Conservation (phyloP, 30 jellyfish, hydroid and myxozoan genomes). For the Sanderia malayensis region DNA sequence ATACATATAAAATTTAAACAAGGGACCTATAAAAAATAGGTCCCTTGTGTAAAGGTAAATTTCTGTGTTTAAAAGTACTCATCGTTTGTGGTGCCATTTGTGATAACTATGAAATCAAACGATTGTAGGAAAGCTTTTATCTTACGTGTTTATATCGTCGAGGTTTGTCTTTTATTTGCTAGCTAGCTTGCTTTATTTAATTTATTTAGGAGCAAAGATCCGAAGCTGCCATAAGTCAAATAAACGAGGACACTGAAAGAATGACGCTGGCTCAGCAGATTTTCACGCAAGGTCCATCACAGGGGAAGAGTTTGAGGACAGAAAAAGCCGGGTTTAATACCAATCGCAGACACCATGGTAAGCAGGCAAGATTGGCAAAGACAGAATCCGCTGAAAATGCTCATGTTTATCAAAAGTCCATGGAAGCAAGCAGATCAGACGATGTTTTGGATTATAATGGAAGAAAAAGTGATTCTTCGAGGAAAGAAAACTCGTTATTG, state of each 20-base stretch:
- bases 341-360: conserved; percentile 16
- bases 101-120: too few relatives aligned
- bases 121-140: too few relatives aligned
- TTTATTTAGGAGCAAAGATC: too few relatives aligned
- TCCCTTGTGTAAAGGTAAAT: too few relatives aligned
- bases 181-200: too few relatives aligned
- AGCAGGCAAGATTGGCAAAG: conserved; percentile 4
- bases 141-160: too few relatives aligned
- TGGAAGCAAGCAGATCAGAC: neutral
- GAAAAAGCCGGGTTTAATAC: conserved; percentile 38
- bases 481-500: conserved; percentile 1
- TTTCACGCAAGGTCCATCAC: conserved; percentile 11
- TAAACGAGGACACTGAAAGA: conserved; percentile 12
- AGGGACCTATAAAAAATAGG: too few relatives aligned
- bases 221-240: too few relatives aligned
- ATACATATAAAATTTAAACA: too few relatives aligned
- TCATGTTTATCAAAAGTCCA: neutral
- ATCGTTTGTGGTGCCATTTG: too few relatives aligned
- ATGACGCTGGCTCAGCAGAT: conserved; percentile 36
- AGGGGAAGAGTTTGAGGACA: conserved; percentile 7
- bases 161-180: too few relatives aligned
- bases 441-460: neutral
- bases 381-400: neutral
- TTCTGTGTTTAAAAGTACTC: too few relatives aligned
- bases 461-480: neutral